phyloP scores from a whole-genome alignment of 2,113 vertebrate genomes.

The Choloepus hoffmanni region DNA sequence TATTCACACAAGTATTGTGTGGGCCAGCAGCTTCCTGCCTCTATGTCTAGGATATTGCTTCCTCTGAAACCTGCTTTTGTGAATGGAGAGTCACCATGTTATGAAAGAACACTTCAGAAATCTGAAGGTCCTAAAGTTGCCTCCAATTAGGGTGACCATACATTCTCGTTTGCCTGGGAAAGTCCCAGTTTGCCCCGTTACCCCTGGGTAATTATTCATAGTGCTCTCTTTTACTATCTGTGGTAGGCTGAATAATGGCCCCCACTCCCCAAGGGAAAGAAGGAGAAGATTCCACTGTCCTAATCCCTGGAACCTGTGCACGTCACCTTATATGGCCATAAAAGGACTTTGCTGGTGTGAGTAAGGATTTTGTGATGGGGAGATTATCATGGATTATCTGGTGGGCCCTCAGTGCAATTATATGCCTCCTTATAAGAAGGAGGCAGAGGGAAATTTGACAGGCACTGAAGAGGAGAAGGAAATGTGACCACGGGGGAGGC shows the following conservation, averaged over 20 bases:
- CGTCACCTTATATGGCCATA: background rate
- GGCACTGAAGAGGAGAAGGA: background rate
- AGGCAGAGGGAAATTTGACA: background rate
- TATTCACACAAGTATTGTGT: background rate
- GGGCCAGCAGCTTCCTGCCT: background rate
- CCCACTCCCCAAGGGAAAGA: background rate
- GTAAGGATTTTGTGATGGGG: slow-evolving; percentile 11
- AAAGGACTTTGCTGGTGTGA: background rate
- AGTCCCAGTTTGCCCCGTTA: background rate
- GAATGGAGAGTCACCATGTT: background rate
- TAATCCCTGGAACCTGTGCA: background rate
- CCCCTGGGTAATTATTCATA: background rate
- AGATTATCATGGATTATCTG: background rate
- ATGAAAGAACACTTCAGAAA: slow-evolving; percentile 14
- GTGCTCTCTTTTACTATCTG: background rate
- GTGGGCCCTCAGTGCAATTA: background rate
- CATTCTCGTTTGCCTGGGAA: background rate
- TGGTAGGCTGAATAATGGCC: background rate
- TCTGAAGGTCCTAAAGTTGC: background rate
- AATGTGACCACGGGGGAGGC: background rate
- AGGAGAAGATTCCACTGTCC: background rate
- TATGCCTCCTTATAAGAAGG: background rate
- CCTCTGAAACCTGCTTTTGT: background rate
- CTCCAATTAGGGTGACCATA: background rate
- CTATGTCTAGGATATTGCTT: background rate